These are phyloP conservation scores for Coelinius sp. DNA, from an alignment of 2,888 invertebrate genomes.

Conservation along the genomic window DNA sequence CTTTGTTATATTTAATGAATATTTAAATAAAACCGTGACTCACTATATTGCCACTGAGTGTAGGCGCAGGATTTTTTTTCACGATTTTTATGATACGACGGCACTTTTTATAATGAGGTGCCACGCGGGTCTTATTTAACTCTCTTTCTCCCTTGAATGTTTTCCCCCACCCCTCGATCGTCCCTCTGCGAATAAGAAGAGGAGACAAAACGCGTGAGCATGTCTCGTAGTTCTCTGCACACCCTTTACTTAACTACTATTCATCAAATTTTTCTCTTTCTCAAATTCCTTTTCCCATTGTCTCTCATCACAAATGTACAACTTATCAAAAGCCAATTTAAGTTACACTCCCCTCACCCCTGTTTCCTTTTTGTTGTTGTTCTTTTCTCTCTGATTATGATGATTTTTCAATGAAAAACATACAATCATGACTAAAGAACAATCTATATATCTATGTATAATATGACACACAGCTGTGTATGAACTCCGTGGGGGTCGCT, in stretches of 20 bases:
- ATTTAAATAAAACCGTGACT: too few species aligned
- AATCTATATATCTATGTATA: slow-evolving; percentile 4
- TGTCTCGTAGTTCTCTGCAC: neutral
- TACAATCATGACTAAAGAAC: too few species aligned
- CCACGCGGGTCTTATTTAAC: slow-evolving; percentile 22
- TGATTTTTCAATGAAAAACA: too few species aligned
- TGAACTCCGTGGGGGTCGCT: slow-evolving; percentile 33
- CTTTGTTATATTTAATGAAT: too few species aligned
- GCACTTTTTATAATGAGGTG: slow-evolving; percentile 35
- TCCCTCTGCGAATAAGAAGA: slow-evolving; percentile 1
- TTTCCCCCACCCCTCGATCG: slow-evolving; percentile 34
- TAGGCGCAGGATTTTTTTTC: neutral
- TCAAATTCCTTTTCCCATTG: too few species aligned
- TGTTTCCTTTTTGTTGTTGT: too few species aligned
- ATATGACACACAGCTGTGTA: slow-evolving; percentile 32
- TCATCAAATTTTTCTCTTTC: too few species aligned
- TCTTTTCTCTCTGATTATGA: too few species aligned
- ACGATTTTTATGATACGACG: slow-evolving; percentile 6
- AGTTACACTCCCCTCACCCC: neutral
- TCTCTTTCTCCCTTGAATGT: slow-evolving; percentile 33
- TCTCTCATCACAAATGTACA: too few species aligned
- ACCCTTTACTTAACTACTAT: neutral
- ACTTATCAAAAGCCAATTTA: too few species aligned
- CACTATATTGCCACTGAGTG: too few species aligned
- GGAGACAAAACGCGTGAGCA: neutral